Conservation (phyloP, 1,140 invertebrate species). For the Trichoplusia ni region DNA sequence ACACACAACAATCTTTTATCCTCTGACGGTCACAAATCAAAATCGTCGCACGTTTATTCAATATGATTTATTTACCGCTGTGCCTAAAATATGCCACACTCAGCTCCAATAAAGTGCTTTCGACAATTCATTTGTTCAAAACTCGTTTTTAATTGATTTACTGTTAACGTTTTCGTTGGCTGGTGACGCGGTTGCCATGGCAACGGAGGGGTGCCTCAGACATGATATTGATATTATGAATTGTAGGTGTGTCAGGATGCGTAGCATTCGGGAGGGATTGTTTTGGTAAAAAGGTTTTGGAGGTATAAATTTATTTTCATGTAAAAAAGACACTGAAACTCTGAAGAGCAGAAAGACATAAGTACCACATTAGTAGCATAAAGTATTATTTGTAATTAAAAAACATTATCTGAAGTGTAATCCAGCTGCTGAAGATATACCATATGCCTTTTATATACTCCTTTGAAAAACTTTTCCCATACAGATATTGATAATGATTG, state of each 20-base stretch:
- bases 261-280: slow-evolving; percentile 11
- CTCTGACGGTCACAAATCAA: slow-evolving; percentile 62
- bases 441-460: no score
- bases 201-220: slow-evolving; percentile 52
- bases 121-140: slow-evolving; percentile 23
- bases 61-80: slow-evolving; percentile 33
- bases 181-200: slow-evolving; percentile 54
- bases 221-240: slow-evolving; percentile 45
- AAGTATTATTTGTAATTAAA: no score
- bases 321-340: no score
- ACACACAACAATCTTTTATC: slow-evolving; percentile 21
- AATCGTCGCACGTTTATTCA: slow-evolving; percentile 19
- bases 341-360: no score
- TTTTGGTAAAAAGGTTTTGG: slow-evolving; percentile 18
- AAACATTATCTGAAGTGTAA: no score
- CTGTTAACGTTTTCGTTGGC: slow-evolving; percentile 40
- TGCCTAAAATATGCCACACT: slow-evolving; percentile 47
- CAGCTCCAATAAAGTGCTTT: slow-evolving; percentile 20
- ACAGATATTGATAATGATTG: no score
- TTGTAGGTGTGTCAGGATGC: slow-evolving; percentile 29
- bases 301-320: neutral
- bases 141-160: slow-evolving; percentile 45
- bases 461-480: no score
- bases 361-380: no score
- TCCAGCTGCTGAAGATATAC: no score